Conservation (phyloP, 1,140 invertebrate species). For the Trachymyrmex cornetzi region DNA sequence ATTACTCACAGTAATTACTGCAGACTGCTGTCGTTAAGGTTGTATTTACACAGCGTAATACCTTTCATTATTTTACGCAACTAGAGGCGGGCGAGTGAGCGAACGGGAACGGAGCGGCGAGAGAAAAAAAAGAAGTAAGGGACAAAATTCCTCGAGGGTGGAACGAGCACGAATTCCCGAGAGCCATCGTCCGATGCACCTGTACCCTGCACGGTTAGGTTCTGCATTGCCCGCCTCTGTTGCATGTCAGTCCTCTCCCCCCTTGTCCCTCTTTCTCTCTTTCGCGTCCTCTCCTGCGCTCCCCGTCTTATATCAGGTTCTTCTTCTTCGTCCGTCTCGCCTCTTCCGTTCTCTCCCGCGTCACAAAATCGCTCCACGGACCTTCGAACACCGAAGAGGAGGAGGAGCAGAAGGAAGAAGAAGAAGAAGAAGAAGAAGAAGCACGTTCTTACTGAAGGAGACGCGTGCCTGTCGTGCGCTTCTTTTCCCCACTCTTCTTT, state of each 20-base stretch:
- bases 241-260: conserved; percentile 48
- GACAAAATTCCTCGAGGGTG: conserved; percentile 73
- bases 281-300: conserved; percentile 33
- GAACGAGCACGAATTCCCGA: conserved; percentile 76
- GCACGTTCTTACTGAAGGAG: conserved; percentile 69
- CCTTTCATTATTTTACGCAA: conserved; percentile 65
- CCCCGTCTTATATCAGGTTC: conserved; percentile 57
- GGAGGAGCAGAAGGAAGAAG: not conserved
- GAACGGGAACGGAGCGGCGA: conserved; percentile 53
- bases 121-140: conserved; percentile 40
- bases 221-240: conserved; percentile 74
- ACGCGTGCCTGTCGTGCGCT: conserved; percentile 78
- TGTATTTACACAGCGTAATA: conserved; percentile 60
- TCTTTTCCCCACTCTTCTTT: conserved; percentile 63
- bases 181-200: conserved; percentile 76
- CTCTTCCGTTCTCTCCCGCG: conserved; percentile 63
- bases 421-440: not conserved
- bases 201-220: conserved; percentile 73
- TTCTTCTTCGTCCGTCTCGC: conserved; percentile 48
- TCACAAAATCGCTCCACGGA: conserved; percentile 65
- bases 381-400: conserved; percentile 59
- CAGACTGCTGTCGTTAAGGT: conserved; percentile 44
- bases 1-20: conserved; percentile 38
- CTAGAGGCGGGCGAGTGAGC: conserved; percentile 51
- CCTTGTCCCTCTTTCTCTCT: not conserved